Evolutionary conservation across 1,140 invertebrate genomes (phyloP), one percentile per base, ranked within the genome.

Genomic region (Melipona quadrifasciata): DNA sequence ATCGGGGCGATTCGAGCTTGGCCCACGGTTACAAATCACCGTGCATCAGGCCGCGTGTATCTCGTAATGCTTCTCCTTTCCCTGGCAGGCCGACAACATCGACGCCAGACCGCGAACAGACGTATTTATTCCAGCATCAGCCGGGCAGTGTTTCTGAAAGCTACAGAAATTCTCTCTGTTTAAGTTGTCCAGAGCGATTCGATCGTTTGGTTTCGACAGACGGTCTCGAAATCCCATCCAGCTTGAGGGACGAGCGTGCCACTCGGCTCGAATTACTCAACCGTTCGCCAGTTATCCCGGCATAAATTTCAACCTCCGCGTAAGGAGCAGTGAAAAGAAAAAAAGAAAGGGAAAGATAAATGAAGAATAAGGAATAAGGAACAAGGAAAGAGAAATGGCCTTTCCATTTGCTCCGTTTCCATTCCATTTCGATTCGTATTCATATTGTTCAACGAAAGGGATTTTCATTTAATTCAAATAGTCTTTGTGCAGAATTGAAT

Each of bases 111-210:
- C 31, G 55, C 19, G 17, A 24, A 53, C 16, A 27, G 10, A 64
- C 34, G 74, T 64, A 64, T 76, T 76, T 76, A 64, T 76, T 76
- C 34, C 4, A 39, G 39, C 57, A 47, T n/a, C 57, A 6, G 57
- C 47, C 34, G 74, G 65, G 21, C 74, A 76, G 74, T 76, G 74
- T 61, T 76, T 64, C 74, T 76, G 74, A 76, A 76, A 76, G 74
- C 74, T 47, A 34, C 17, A 76, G 57, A 10, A 61, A 76, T 76
- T 61, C 74, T 34, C 34, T 47, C 8, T n/a, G 55, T n/a, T 47
- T 21, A 47, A 76, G 55, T 57, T 76, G 14, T 76, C 6, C 51
- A n/a, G 71, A 24, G 73, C 21, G 51, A n/a, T 74, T 61, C 74
- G 34, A 76, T 61, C 57, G 74, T 47, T 61, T 76, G 74, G 34